phyloP scores from a whole-genome alignment of 2,797 vertebrate species.

The Poecilia picta region DNA sequence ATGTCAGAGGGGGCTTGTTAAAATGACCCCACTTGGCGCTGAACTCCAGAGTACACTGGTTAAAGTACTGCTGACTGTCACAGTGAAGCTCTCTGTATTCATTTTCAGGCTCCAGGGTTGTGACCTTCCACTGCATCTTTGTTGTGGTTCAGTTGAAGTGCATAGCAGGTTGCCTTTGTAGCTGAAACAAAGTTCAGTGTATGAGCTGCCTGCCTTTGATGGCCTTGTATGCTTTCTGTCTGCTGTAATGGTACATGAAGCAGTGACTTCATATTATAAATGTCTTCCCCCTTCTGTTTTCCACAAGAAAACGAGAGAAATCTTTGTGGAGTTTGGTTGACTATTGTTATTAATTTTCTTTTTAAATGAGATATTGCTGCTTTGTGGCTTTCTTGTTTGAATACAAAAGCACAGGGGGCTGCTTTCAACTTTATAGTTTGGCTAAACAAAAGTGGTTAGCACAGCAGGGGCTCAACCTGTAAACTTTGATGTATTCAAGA shows the following conservation, averaged over 20 bases:
- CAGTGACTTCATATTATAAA: conserved; percentile 80
- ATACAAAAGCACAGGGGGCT: conserved; percentile 69
- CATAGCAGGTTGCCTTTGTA: conserved; percentile 81
- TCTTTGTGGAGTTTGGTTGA: conserved; percentile 69
- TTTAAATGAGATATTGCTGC: conserved; percentile 68
- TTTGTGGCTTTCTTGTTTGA: conserved; percentile 69
- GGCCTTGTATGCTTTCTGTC: conserved; percentile 65
- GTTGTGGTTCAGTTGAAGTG: conserved; percentile 82
- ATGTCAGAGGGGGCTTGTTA: conserved; percentile 64
- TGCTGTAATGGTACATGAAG: conserved; percentile 62
- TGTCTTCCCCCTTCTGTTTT: conserved; percentile 74
- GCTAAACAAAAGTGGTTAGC: conserved; percentile 71
- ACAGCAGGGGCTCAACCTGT: conserved; percentile 58
- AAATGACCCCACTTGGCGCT: conserved; percentile 60
- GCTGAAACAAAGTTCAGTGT: conserved; percentile 76
- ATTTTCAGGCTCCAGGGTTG: conserved; percentile 68
- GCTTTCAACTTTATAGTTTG: conserved; percentile 67
- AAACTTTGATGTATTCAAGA: conserved; percentile 70
- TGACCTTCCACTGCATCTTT: conserved; percentile 70
- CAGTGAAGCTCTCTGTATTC: conserved; percentile 69
- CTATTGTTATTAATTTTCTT: conserved; percentile 74
- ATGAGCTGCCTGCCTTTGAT: conserved; percentile 79
- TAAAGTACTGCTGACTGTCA: conserved; percentile 75
- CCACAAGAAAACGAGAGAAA: conserved; percentile 69
- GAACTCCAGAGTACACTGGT: conserved; percentile 50